A percentile compares a stretch with the other conserved stretches of the same genome.
Conservation (phyloP, 2,888 invertebrate species). For the Trisateles emortualis region DNA sequence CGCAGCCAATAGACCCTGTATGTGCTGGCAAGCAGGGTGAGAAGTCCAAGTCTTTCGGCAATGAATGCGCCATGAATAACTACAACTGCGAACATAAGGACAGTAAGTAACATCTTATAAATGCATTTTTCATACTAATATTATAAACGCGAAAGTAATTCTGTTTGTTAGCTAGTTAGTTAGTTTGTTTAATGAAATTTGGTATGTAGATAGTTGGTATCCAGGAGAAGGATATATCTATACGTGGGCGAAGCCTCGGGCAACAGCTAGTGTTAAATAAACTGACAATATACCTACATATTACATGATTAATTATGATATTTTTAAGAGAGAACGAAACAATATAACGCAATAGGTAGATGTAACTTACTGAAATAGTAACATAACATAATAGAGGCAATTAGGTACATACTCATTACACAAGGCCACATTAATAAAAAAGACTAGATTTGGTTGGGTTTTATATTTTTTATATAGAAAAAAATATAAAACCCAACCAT, state of each 20-base stretch:
- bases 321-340: no score
- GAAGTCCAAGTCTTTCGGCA: conserved; percentile 88
- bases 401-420: neutral
- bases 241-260: no score
- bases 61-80: conserved; percentile 88
- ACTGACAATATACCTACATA: no score
- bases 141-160: no score
- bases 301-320: no score
- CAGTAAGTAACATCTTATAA: conserved; percentile 75
- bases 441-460: conserved; percentile 3
- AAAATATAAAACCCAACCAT: conserved; percentile 1
- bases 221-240: no score
- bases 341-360: neutral
- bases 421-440: conserved; percentile 17
- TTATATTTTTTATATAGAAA: no score
- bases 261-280: no score
- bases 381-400: conserved; percentile 7
- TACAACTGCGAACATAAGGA: conserved; percentile 89
- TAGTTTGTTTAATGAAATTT: no score
- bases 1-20: conserved; percentile 84
- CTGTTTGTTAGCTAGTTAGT: no score
- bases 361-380: neutral
- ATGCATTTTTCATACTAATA: neutral
- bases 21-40: conserved; percentile 88
- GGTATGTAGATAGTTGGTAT: no score